Percentiles rank a stretch among this genome's conserved stretches.
These are phyloP conservation scores for Tinea pellionella DNA, from an alignment of 2,888 invertebrate genomes.

Conservation along the genomic window DNA sequence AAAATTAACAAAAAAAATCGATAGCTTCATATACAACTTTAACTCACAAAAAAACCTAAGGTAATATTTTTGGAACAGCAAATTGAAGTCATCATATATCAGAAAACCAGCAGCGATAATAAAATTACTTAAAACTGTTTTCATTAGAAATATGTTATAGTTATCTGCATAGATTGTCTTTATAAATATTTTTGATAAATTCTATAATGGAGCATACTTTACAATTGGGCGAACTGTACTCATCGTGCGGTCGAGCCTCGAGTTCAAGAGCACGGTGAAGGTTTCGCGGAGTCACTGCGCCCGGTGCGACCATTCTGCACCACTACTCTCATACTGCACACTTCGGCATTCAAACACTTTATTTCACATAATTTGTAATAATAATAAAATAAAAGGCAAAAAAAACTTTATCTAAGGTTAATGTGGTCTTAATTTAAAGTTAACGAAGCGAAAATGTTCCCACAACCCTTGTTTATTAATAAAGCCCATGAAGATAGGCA, in stretches of 20 bases:
- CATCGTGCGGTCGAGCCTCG: slow-evolving; percentile 29
- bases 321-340: not conserved
- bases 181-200: no score
- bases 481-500: not conserved
- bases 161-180: not conserved
- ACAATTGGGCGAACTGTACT: slow-evolving; percentile 47
- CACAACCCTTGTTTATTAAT: slow-evolving; percentile 5
- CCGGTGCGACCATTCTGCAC: slow-evolving; percentile 3
- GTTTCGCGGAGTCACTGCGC: slow-evolving; percentile 31
- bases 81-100: no score
- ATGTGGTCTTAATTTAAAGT: not conserved
- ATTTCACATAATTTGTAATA: not conserved
- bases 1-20: no score
- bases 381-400: not conserved
- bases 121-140: no score
- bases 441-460: not conserved
- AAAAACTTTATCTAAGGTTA: not conserved
- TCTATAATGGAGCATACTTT: slow-evolving; percentile 18
- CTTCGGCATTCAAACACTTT: not conserved
- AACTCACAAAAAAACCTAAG: no score
- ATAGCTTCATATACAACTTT: no score
- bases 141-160: no score
- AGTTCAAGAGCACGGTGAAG: slow-evolving; percentile 68
- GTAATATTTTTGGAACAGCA: no score
- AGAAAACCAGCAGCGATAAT: no score